These are phyloP conservation scores for Oscheius sp. DNA, from an alignment of 2,888 invertebrate species.

Conservation along the genomic window DNA sequence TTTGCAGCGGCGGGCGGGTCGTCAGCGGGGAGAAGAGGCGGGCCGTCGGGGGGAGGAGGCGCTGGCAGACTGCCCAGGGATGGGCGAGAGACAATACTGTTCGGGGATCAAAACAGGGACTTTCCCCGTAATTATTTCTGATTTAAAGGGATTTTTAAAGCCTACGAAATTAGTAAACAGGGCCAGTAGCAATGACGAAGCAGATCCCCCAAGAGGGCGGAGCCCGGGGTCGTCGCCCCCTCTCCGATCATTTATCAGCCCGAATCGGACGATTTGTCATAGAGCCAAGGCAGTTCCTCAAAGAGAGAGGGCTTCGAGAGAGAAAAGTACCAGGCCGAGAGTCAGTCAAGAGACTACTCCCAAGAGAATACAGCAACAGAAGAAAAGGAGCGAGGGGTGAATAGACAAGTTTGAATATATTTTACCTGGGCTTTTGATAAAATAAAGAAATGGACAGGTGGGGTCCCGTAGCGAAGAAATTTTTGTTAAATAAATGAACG, in stretches of 20 bases:
- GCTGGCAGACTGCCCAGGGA: background rate
- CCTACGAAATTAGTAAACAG: too few relatives aligned
- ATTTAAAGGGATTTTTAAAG: too few relatives aligned
- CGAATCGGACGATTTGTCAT: slow-evolving; percentile 37
- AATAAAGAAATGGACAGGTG: too few relatives aligned
- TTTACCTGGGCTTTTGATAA: too few relatives aligned
- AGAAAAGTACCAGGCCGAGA: background rate
- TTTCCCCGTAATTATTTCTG: too few relatives aligned
- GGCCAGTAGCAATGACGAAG: background rate
- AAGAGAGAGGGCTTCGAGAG: slow-evolving; percentile 10
- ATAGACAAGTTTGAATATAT: background rate
- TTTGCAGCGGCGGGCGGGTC: background rate
- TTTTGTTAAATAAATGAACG: too few relatives aligned
- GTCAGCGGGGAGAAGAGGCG: background rate
- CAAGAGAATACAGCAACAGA: background rate
- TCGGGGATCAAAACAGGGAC: background rate
- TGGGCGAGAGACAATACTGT: slow-evolving; percentile 17
- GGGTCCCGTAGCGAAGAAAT: too few relatives aligned
- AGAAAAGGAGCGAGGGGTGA: background rate
- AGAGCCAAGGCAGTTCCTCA: slow-evolving; percentile 38
- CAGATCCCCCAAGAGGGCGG: slow-evolving; percentile 1
- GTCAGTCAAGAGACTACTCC: background rate
- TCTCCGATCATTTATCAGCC: slow-evolving; percentile 24
- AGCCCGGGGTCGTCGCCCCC: background rate
- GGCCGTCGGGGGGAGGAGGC: background rate